Base-by-base conservation (phyloP, 2,888 invertebrate species). In the Trisateles emortualis region DNA sequence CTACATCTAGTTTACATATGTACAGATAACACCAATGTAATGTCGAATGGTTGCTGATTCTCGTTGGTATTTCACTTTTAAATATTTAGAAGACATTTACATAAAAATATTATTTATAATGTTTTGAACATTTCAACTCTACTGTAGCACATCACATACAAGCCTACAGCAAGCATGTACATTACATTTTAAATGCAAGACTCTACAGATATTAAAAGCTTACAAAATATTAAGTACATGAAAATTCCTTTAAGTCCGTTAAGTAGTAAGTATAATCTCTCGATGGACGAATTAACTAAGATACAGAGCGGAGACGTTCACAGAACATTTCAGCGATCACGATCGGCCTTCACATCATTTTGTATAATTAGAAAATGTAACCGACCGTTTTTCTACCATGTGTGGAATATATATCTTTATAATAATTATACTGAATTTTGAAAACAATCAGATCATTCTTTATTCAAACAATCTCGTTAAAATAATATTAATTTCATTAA, bases 191-290 rank as follows among this genome's bases (percentile, higher is more conserved):
- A 65, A 87, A 88, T 87, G 84, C 86, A 81, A 79, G 62, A 79
- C 62, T 69, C 69, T 82, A 81, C 68, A 76, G 68, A 64, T 65
- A 68, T 76, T 77, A 76, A 72, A 84, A 86, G 76, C 84, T 88
- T 86, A 83, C 58, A 84, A 83, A 84, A 84, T 83, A 87, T 91
- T 91, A 92, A 91, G 92, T 91, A 92, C 92, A 88, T 84, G 58
- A 80, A 81, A 79, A 74, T 79, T 84, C 83, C 68, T 74, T 83
- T 88, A 86, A 87, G 88, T 88, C 79, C 70, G 74, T 74, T 69
- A 53, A 70, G 65, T 75, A 75, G 75, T 77, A 74, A 48, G 72
- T 77, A 79, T 74, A 89, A 90, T 89, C 87, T 88, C 87, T 82
- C 71, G 74, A 71, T 86, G 89, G 88, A 91, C 88, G 89, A 86